These are phyloP conservation scores for Pseudomyrmex flavicornis DNA, from an alignment of 1,140 invertebrate species.

Conservation along the genomic window DNA sequence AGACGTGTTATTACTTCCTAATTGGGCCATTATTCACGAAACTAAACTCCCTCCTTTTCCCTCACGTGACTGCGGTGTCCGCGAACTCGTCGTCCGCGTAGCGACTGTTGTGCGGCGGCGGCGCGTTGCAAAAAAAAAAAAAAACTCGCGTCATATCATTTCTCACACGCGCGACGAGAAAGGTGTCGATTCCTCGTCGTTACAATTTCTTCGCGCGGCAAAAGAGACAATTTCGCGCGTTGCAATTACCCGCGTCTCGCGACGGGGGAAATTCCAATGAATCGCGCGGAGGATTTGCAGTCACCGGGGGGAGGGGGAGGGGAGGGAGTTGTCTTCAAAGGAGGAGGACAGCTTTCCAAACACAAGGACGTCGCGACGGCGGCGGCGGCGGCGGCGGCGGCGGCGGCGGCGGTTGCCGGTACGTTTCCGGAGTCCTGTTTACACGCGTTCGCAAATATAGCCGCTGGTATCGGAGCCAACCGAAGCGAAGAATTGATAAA, in stretches of 20 bases:
- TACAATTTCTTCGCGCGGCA: neutral
- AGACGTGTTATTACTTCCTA: conserved; percentile 77
- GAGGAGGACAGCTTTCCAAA: conserved; percentile 61
- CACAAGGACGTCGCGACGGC: conserved; percentile 62
- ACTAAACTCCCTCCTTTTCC: conserved; percentile 39
- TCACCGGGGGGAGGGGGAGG: too few relatives aligned
- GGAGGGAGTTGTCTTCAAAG: conserved; percentile 19
- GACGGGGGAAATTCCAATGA: conserved; percentile 6
- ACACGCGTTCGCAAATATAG: conserved; percentile 82
- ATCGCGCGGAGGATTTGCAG: conserved; percentile 5
- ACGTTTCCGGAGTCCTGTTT: conserved; percentile 77
- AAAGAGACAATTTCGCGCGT: neutral
- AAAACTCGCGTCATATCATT: conserved; percentile 2
- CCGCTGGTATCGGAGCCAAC: conserved; percentile 81
- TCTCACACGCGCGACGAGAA: neutral
- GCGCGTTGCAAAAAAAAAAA: neutral
- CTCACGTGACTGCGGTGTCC: conserved; percentile 59
- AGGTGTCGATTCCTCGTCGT: neutral
- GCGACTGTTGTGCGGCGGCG: conserved; percentile 2
- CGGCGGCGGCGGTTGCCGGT: conserved; percentile 11
- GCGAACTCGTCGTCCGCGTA: conserved; percentile 6
- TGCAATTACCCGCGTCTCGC: conserved; percentile 2
- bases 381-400: conserved; percentile 1
- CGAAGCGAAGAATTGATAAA: conserved; percentile 85
- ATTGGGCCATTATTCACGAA: conserved; percentile 78